Evolutionary conservation across 2,113 vertebrate genomes (phyloP), one percentile per base, ranked within the genome.

Genomic region (Rutilus rutilus): DNA sequence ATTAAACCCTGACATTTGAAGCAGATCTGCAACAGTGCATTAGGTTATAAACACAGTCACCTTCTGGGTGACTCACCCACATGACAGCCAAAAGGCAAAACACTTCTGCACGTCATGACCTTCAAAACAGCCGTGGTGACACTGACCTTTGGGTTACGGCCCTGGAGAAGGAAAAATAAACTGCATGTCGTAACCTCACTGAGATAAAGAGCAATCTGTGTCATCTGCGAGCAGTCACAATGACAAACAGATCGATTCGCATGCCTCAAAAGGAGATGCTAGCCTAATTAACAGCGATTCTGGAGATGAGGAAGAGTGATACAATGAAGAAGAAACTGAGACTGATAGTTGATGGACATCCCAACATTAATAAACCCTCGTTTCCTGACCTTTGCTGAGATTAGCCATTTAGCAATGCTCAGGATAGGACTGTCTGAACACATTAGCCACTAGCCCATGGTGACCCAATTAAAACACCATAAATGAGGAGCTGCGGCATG

Each of bases 321-420:
- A 83, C 71, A 80, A 79, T 59, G n/a, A 19, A 81, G 36, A 69
- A 47, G 79, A 83, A 76, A 86, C 50, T 17, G 71, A 77, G 82
- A 52, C 76, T 84, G 47, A 84, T 73, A 36, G 6, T 57, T 82
- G 59, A 52, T 52, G 57, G 64, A 60, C 81, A 78, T 76, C 67
- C n/a, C 30, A 19, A 80, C 59, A 73, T 79, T 74, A 84, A 75
- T 60, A 67, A 75, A 81, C 25, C 27, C 45, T 73, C 57, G 65
- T 45, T 87, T 74, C 84, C 69, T 89, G 87, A 89, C 88, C 87
- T 90, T 88, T 90, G 65, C 79, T 79, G 73, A 79, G 88, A 78
- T 81, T 59, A 64, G 83, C 82, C 78, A 82, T 77, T 88, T 36
- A 85, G 77, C 57, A 74, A 8, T 21, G 45, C 83, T 57, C 30